Evolutionary conservation across 2,888 invertebrate species (phyloP), one percentile per base, ranked within the genome.

Genomic region (Iphiclides podalirius): DNA sequence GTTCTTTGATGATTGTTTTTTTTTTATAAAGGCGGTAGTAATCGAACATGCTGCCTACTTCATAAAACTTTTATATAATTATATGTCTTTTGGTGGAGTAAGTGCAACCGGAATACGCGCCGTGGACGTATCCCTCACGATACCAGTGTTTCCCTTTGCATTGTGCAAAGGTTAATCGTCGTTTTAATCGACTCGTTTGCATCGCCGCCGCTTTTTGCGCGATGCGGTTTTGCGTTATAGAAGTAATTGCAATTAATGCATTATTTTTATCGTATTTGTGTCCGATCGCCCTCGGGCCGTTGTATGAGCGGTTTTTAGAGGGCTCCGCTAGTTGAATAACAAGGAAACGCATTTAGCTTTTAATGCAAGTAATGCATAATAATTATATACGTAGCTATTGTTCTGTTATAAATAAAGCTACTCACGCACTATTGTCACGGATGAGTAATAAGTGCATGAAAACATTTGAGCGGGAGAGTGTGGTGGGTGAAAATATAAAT

Each of bases 141-240:
- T 46, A 31, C 38, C 38, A 46, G 36, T 41, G 13, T 44, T 47
- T 48, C 49, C 51, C 53, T 52, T 50, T 47, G 47, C 56, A 50
- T 53, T 52, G 53, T 56, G 42, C 54, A 58, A 59, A 58, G 58
- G 59, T 61, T 59, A 63, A 58, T 59, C 47, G 57, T 50, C 47
- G 41, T 52, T 56, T 49, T 54, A 55, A 61, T 57, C 55, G 50
- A 41, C 42, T 48, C 53, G 47, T 55, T 56, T 52, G 41, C 57
- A 50, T 44, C 43, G 41, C 31, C 44, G 31, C 31, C 47, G 31
- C 36, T 37, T 48, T 52, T 54, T 52, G 31, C 36, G 14, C 41
- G 12, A 17, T 45, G 50, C 15, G 50, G 50, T 45, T 50, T 50
- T 44, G 44, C 35, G 12, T 50, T 40, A 44, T 40, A 35, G 31